A percentile compares a stretch with the other conserved stretches of the same genome.
Conservation (phyloP, 2,888 invertebrate species). For the Drosophila monieri region DNA sequence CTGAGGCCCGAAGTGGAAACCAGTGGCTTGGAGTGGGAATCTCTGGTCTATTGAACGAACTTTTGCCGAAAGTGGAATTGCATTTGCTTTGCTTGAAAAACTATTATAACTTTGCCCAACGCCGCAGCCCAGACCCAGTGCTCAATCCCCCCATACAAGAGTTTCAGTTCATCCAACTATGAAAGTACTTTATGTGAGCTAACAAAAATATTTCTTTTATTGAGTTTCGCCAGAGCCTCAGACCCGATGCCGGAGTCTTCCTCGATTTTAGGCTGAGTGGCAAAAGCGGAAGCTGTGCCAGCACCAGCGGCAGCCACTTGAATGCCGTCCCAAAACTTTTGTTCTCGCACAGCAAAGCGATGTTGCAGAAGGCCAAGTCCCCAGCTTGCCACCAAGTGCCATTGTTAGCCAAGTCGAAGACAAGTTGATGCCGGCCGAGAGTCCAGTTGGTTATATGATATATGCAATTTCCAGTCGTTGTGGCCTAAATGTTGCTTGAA, state of each 20-base stretch:
- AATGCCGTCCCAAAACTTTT: constrained; percentile 33
- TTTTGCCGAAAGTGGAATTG: constrained; percentile 72
- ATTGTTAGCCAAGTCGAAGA: constrained; percentile 61
- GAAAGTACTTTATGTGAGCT: constrained; percentile 77
- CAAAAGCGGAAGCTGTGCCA: constrained; percentile 6
- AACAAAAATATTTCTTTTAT: constrained; percentile 79
- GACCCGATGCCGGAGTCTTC: constrained; percentile 7
- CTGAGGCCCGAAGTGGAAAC: constrained; percentile 26
- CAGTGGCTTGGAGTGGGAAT: constrained; percentile 24
- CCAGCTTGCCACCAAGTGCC: constrained; percentile 57
- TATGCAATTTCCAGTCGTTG: constrained; percentile 27
- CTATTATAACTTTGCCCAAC: constrained; percentile 71
- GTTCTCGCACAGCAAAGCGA: constrained; percentile 26
- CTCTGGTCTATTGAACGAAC: constrained; percentile 59
- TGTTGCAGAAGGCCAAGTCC: constrained; percentile 42
- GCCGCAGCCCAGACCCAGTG: constrained; percentile 47
- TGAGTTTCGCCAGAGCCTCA: constrained; percentile 62
- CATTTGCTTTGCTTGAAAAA: constrained; percentile 78
- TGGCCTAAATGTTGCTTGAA: constrained; percentile 9
- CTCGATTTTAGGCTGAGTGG: constrained; percentile 42
- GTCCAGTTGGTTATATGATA: constrained; percentile 30
- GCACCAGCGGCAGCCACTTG: constrained; percentile 9
- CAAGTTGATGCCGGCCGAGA: constrained; percentile 37
- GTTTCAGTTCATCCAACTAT: constrained; percentile 72
- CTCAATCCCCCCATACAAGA: constrained; percentile 35